These are phyloP conservation scores for Hetaerina titia DNA, from an alignment of 2,888 invertebrate species.

Conservation along the genomic window DNA sequence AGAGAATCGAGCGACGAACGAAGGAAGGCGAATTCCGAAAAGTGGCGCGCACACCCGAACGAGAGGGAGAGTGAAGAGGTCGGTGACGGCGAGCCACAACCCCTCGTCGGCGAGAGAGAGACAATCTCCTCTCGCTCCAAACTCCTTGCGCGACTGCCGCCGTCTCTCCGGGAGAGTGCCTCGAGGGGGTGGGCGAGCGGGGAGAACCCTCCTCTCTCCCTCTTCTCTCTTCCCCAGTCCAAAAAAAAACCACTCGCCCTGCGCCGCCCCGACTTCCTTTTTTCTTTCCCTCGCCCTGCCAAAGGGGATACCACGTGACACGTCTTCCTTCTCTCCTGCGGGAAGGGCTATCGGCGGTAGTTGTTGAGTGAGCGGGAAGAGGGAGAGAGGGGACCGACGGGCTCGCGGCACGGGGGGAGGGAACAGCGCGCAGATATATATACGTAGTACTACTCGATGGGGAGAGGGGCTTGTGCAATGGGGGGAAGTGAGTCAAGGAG, in stretches of 20 bases:
- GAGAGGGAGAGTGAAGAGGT: not conserved
- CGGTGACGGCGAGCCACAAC: too few relatives aligned
- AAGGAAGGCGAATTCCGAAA: not conserved
- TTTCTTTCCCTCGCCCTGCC: not conserved
- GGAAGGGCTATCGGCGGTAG: constrained; percentile 39
- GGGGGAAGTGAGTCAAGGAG: not conserved
- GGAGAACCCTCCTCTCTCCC: not conserved
- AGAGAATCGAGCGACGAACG: not conserved
- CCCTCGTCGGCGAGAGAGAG: not conserved
- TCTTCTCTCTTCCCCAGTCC: not conserved
- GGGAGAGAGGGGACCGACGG: not conserved
- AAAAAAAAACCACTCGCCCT: too few relatives aligned
- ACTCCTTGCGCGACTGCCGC: constrained; percentile 21
- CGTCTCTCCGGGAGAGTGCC: not conserved
- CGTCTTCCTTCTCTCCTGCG: not conserved
- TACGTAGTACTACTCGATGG: not conserved
- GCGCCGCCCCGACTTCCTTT: not conserved
- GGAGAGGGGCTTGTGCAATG: not conserved
- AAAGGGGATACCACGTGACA: constrained; percentile 32
- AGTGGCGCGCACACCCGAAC: not conserved
- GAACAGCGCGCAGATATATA: not conserved
- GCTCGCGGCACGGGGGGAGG: not conserved
- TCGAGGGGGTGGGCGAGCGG: not conserved
- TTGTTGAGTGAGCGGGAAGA: constrained; percentile 14
- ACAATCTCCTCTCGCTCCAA: not conserved